phyloP scores from a whole-genome alignment of 1,140 invertebrate genomes.

The Pseudachorutes palmiensis region DNA sequence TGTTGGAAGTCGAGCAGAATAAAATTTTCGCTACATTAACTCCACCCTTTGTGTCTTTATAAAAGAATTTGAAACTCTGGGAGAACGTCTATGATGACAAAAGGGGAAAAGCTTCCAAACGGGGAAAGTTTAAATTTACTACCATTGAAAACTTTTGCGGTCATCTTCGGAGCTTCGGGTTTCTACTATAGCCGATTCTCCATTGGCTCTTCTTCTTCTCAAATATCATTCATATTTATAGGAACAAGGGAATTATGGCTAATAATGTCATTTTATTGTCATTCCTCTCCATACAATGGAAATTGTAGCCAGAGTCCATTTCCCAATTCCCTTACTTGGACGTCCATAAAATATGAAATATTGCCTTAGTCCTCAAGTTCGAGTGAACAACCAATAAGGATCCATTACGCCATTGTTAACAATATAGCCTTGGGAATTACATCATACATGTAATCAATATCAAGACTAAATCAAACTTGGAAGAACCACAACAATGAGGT shows the following conservation, averaged over 20 bases:
- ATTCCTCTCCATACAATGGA: background rate
- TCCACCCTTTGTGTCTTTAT: slow-evolving; percentile 10
- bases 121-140: background rate
- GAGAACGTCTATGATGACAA: background rate
- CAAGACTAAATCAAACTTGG: background rate
- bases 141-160: no score
- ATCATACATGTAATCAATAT: background rate
- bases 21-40: slow-evolving; percentile 32
- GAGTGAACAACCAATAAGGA: background rate
- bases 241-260: background rate
- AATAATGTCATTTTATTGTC: slow-evolving; percentile 9
- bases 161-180: no score
- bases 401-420: background rate
- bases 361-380: background rate
- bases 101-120: background rate
- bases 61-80: background rate
- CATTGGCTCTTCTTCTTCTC: background rate
- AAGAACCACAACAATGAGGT: no score
- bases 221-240: slow-evolving; percentile 8
- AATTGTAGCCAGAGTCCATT: no score
- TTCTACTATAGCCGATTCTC: no score
- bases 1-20: background rate
- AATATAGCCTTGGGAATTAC: background rate
- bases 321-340: no score
- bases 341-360: slow-evolving; percentile 5